Evolutionary conservation across 2,888 invertebrate genomes (phyloP), one percentile per base, ranked within the genome.

Genomic region (Myopa testacea): DNA sequence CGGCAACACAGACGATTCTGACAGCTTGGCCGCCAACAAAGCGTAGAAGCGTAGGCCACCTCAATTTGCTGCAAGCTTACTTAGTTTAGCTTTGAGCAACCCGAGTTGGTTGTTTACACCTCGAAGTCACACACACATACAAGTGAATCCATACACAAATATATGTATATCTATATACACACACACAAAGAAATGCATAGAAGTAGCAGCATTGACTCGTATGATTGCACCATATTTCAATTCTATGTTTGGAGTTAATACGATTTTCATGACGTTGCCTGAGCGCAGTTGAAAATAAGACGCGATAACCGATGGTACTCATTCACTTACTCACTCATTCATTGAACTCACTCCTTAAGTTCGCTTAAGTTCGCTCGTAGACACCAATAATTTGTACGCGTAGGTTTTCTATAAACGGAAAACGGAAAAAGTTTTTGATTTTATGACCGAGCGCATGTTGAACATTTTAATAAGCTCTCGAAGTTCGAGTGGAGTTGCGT

Each of bases 211-310:
- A 40, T n/a, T 16, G 14, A n/a, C 38, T n/a, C n/a, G 19, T 12
- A 2, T 70, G 8, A 55, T 55, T 37, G 55, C 55, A 14, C 38
- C 74, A 75, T 38, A 19, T 75, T 67, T 10, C n/a, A 37, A 19
- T 58, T n/a, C 14, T 60, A 8, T 34, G 40, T 58, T 60, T 37
- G 26, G 60, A 75, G 52, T 14, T 37, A 75, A 67, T 19, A 6
- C 65, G 34, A 26, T 65, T 55, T 75, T 55, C n/a, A 37, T n/a
- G 14, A 19, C 37, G 45, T 37, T 52, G 50, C 8, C n/a, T 58
- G 50, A 7, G 69, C 69, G 40, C 75, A 77, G 78, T 78, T 74
- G 58, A 45, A 7, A 72, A 4, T 52, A 50, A 77, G 77, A 50
- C 77, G 34, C 60, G 45, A 50, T 26, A 73, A 58, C 60, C 67